Conservation (phyloP, 2,888 invertebrate species). For the Noctua fimbriata region DNA sequence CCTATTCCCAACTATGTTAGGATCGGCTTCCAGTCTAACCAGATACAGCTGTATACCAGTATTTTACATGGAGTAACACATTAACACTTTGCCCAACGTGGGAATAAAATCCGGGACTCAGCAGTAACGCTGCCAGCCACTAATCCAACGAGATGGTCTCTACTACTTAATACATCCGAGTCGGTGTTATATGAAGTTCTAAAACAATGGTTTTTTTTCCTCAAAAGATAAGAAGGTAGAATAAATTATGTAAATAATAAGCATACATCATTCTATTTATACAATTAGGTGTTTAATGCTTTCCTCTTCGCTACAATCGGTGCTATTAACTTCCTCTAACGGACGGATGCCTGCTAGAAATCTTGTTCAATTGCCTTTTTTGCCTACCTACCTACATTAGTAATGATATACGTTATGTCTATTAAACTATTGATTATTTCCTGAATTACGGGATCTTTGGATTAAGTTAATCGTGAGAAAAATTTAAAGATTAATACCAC, state of each 20-base stretch:
- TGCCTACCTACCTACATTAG: slow-evolving; percentile 1
- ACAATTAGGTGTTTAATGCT: slow-evolving; percentile 39
- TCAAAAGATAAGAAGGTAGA: not conserved
- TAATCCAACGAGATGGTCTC: not conserved
- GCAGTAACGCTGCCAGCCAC: no score
- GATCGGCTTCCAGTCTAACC: not conserved
- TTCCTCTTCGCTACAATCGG: slow-evolving; percentile 32
- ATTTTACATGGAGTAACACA: not conserved
- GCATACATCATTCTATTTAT: slow-evolving; percentile 3
- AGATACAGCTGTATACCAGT: not conserved
- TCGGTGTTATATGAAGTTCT: not conserved
- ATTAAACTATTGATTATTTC: slow-evolving; percentile 1
- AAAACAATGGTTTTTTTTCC: slow-evolving; percentile 13
- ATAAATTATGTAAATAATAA: slow-evolving; percentile 8
- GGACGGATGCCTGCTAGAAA: slow-evolving; percentile 43
- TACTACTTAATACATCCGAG: not conserved
- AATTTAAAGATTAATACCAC: not conserved
- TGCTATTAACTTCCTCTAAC: slow-evolving; percentile 42
- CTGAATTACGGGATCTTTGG: not conserved
- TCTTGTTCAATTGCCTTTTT: slow-evolving; percentile 17
- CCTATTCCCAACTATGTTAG: not conserved
- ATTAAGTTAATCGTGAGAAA: slow-evolving; percentile 25
- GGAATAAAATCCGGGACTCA: not conserved
- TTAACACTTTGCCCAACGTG: not conserved
- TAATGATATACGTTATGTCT: slow-evolving; percentile 6